Evolutionary conservation across 2,888 invertebrate genomes (phyloP).

Genomic region (Galerucella pusilla): DNA sequence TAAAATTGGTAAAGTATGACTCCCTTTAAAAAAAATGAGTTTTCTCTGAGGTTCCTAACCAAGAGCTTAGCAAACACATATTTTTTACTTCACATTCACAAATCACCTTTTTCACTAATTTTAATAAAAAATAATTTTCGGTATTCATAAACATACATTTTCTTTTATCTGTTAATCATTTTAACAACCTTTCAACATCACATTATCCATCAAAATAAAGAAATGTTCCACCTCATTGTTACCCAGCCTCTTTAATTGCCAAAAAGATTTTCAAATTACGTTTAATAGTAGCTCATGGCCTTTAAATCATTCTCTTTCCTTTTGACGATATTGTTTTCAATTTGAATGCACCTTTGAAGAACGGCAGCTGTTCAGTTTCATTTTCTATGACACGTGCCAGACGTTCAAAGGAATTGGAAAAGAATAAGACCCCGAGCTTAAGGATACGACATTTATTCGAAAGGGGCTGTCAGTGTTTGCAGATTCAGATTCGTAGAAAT

Average conservation of each 20-base stretch:
- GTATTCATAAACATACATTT: no score
- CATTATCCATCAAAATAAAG: no score
- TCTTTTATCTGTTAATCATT: no score
- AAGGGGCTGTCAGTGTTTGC: conserved; percentile 2
- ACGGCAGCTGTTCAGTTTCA: conserved; percentile 22
- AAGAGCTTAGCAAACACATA: no score
- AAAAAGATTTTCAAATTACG: conserved; percentile 2
- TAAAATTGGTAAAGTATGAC: no score
- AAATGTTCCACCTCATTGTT: no score
- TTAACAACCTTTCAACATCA: no score
- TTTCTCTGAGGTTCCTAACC: no score
- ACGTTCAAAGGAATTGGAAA: conserved; percentile 10
- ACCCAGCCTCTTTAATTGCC: background rate
- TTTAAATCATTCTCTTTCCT: conserved; percentile 15
- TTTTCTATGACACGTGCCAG: conserved; percentile 12
- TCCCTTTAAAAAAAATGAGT: no score
- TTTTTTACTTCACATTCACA: no score
- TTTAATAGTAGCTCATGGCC: background rate
- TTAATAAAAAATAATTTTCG: no score
- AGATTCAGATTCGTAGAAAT: background rate
- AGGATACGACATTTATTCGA: background rate
- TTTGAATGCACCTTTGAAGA: conserved; percentile 27
- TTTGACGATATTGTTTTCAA: conserved; percentile 22
- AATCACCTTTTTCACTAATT: no score
- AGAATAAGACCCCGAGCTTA: conserved; percentile 4